A percentile compares a stretch with the other conserved stretches of the same genome.
phyloP scores from a whole-genome alignment of 1,140 invertebrate genomes.

The Fopius arisanus region DNA sequence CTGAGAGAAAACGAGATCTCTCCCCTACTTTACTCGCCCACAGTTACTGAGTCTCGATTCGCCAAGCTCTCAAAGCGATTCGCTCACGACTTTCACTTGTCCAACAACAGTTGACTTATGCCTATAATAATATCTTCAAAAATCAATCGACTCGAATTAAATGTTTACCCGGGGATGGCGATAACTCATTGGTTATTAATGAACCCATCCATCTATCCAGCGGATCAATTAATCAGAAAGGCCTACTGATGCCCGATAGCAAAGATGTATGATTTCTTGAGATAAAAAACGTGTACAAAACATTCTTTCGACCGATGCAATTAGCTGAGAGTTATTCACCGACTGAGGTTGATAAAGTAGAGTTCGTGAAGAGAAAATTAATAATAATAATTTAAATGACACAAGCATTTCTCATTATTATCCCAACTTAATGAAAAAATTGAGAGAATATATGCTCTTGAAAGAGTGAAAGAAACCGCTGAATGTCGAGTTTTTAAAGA shows the following conservation, averaged over 20 bases:
- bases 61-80: neutral
- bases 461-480: neutral
- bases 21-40: neutral
- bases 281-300: no score
- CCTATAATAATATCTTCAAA: neutral
- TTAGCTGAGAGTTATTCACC: neutral
- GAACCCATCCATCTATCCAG: neutral
- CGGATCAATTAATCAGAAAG: neutral
- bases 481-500: neutral
- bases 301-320: no score
- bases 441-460: no score
- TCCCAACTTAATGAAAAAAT: no score
- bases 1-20: conserved; percentile 1
- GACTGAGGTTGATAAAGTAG: neutral
- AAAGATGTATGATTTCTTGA: no score
- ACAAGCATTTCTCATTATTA: no score
- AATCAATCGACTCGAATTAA: neutral
- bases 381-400: neutral
- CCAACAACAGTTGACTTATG: neutral
- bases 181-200: neutral
- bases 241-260: neutral
- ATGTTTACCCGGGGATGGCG: neutral
- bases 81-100: neutral
- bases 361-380: neutral
- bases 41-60: neutral